These are phyloP conservation scores for Tachystola acroxantha DNA, from an alignment of 2,888 invertebrate genomes.

Conservation along the genomic window DNA sequence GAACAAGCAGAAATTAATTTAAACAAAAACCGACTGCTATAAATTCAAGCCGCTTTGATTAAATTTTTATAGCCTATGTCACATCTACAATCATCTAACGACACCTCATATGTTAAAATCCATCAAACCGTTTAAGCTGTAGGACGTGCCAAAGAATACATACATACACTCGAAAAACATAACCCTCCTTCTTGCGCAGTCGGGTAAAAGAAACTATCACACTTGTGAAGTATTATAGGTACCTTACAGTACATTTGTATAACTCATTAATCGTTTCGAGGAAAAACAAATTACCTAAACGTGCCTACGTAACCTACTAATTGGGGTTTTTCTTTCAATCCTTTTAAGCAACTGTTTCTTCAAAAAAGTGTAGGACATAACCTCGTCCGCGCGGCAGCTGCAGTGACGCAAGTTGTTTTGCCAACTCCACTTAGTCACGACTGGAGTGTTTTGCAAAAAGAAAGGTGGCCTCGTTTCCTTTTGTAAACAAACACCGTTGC, in stretches of 20 bases:
- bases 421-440: conserved; percentile 56
- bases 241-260: not conserved
- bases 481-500: conserved; percentile 51
- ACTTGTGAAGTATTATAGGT: no score
- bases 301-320: not conserved
- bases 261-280: not conserved
- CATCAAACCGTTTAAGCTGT: no score
- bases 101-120: no score
- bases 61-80: no score
- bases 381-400: not conserved
- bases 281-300: not conserved
- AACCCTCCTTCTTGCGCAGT: no score
- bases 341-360: not conserved
- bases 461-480: conserved; percentile 57
- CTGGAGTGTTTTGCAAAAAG: conserved; percentile 59
- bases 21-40: no score
- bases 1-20: no score
- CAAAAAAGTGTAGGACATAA: not conserved
- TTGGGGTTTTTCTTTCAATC: not conserved
- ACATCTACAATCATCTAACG: no score
- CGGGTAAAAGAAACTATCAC: no score
- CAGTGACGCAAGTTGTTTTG: conserved; percentile 40
- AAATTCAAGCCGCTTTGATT: no score
- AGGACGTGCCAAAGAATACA: no score
- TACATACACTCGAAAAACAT: no score